phyloP scores from a whole-genome alignment of 2,113 vertebrate species.

The Megalops atlanticus region DNA sequence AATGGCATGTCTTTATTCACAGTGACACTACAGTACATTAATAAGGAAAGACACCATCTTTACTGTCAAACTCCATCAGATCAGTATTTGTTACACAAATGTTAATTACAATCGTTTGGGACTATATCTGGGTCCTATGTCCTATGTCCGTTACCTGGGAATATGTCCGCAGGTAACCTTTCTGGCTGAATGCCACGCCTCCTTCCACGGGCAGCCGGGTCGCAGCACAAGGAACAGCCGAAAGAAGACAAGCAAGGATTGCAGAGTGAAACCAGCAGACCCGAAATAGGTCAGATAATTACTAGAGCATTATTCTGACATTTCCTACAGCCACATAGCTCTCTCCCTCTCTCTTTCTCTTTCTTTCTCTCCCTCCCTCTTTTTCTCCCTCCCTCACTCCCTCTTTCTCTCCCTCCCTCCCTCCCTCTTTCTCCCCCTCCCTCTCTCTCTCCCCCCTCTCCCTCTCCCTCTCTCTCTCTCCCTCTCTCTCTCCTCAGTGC shows the following conservation, averaged over 20 bases:
- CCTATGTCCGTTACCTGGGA: no score
- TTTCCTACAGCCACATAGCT: constrained; percentile 21
- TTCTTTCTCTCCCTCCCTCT: neutral
- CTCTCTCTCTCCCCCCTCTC: neutral
- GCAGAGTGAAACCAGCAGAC: neutral
- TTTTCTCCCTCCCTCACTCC: no score
- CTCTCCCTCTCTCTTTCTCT: neutral
- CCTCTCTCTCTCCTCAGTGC: constrained; percentile 5
- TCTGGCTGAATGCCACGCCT: no score
- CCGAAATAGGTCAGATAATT: constrained; percentile 37
- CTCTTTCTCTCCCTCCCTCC: neutral
- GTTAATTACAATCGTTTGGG: no score
- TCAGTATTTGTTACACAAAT: no score
- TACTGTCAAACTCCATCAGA: no score
- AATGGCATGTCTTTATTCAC: no score
- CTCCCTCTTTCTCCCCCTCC: neutral
- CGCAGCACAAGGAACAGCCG: neutral
- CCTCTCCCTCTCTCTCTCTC: neutral
- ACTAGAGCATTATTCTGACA: constrained; percentile 29
- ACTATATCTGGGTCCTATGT: no score
- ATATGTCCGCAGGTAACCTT: no score
- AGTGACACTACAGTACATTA: no score
- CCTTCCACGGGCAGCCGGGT: no score
- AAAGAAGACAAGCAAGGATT: constrained; percentile 8
- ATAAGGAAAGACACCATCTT: no score